Evolutionary conservation across 2,888 invertebrate species (phyloP), one percentile per base, ranked within the genome.

Genomic region (Caenorhabditis panamensis): DNA sequence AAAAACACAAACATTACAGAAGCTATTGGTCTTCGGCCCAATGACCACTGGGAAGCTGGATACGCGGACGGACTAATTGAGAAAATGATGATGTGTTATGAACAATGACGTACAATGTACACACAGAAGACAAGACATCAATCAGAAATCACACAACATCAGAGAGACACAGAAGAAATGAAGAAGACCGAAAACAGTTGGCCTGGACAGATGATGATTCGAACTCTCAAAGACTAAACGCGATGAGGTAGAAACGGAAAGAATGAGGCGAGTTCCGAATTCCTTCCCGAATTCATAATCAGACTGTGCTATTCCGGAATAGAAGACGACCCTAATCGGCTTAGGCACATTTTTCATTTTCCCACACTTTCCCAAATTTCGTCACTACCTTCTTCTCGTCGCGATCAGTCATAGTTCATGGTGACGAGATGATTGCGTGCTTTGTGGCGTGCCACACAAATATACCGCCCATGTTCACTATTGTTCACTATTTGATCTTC

Each of bases 211-310:
- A 54, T 71, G 51, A 6, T n/a, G 20, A 58, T 9, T 24, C 58
- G 64, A 73, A 73, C 75, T 59, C 24, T 75, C 75, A 75, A 61
- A 66, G 75, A 66, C 61, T 53, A 53, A 75, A 73, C 28, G 18
- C 47, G 24, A 59, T 1, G 16, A 28, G 44, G 61, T 31, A 36
- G 36, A 58, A 58, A 5, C 11, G 13, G 47, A 49, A 58, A 18
- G 61, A 31, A 31, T 31, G 5, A 31, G 31, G 9, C 31, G 31
- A 9, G 9, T 6, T 9, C 9, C 5, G 31, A 31, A 31, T 31
- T 31, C 9, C 31, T 6, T 31, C 9, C 5, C 31, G 31, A 72
- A 72, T 63, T 56, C 71, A 18, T 61, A 54, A 54, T 51, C 51
- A 51, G 6, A 28, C 31, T 9, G 58, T 36, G 47, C 56, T 24